These are phyloP conservation scores for Drosophila pruinosa DNA, from an alignment of 1,140 invertebrate species.

Conservation along the genomic window DNA sequence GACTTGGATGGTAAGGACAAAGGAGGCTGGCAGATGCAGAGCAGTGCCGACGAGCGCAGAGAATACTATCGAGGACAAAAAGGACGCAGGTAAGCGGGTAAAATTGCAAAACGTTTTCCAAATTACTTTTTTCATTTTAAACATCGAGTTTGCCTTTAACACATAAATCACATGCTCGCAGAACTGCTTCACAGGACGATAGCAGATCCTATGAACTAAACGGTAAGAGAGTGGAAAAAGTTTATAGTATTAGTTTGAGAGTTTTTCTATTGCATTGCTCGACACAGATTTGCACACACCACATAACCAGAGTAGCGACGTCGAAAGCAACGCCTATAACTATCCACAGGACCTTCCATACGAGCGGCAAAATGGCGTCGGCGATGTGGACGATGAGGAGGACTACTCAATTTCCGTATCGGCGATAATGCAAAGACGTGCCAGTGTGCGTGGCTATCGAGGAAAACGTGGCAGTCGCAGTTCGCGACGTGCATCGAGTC, in stretches of 20 bases:
- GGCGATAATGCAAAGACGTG: constrained; percentile 90
- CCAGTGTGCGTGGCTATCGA: constrained; percentile 86
- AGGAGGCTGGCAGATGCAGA: constrained; percentile 70
- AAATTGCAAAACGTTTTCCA: not conserved
- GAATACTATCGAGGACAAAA: constrained; percentile 62
- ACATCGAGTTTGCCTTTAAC: not conserved
- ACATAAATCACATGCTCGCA: constrained; percentile 18
- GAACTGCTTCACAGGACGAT: constrained; percentile 70
- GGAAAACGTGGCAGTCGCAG: constrained; percentile 83
- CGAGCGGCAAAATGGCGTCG: constrained; percentile 47
- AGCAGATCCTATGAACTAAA: constrained; percentile 59
- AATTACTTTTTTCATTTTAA: constrained; percentile 1
- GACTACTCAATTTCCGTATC: constrained; percentile 92
- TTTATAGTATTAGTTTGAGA: not conserved
- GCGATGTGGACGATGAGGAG: constrained; percentile 85
- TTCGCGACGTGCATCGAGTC: constrained; percentile 87
- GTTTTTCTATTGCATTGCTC: not conserved
- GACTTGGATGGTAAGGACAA: constrained; percentile 58
- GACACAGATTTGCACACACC: constrained; percentile 56
- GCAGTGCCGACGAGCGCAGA: constrained; percentile 59
- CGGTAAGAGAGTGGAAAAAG: constrained; percentile 32
- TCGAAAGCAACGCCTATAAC: constrained; percentile 46
- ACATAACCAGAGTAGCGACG: constrained; percentile 68
- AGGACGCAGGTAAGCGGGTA: constrained; percentile 54
- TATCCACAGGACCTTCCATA: constrained; percentile 2